Conservation (phyloP, 2,888 invertebrate genomes). For the Esperia sulphurella region DNA sequence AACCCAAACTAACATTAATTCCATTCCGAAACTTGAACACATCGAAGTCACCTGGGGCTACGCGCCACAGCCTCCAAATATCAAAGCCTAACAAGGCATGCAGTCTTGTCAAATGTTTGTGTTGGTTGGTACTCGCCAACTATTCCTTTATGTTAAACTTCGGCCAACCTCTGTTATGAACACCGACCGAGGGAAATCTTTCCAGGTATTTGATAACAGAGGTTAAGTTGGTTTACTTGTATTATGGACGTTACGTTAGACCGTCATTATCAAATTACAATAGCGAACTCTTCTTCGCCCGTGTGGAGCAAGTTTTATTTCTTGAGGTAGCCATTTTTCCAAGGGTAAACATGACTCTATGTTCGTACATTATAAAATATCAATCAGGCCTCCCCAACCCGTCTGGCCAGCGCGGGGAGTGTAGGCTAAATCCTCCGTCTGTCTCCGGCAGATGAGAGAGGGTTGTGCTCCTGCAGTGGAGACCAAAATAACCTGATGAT, state of each 20-base stretch:
- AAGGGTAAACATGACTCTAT: too few relatives aligned
- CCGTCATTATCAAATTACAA: background rate
- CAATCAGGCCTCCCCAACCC: too few relatives aligned
- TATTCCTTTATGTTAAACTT: constrained; percentile 31
- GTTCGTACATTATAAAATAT: too few relatives aligned
- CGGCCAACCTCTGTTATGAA: constrained; percentile 23
- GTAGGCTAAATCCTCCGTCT: too few relatives aligned
- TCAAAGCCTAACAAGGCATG: constrained; percentile 11
- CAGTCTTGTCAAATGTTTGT: constrained; percentile 15
- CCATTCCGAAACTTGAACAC: background rate
- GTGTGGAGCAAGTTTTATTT: too few relatives aligned
- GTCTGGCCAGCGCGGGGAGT: too few relatives aligned
- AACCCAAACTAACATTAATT: background rate
- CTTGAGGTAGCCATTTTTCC: too few relatives aligned
- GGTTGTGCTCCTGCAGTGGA: too few relatives aligned
- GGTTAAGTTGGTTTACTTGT: constrained; percentile 16
- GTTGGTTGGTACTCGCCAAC: constrained; percentile 25
- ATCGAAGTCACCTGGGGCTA: constrained; percentile 1
- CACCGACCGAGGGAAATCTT: constrained; percentile 26
- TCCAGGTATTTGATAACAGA: constrained; percentile 43
- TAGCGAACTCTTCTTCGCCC: too few relatives aligned
- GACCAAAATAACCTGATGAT: too few relatives aligned
- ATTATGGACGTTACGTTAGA: constrained; percentile 18
- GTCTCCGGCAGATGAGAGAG: too few relatives aligned
- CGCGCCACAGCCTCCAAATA: constrained; percentile 2